These are phyloP conservation scores for Chrysina gloriosa DNA, from an alignment of 2,888 invertebrate genomes.

Conservation along the genomic window DNA sequence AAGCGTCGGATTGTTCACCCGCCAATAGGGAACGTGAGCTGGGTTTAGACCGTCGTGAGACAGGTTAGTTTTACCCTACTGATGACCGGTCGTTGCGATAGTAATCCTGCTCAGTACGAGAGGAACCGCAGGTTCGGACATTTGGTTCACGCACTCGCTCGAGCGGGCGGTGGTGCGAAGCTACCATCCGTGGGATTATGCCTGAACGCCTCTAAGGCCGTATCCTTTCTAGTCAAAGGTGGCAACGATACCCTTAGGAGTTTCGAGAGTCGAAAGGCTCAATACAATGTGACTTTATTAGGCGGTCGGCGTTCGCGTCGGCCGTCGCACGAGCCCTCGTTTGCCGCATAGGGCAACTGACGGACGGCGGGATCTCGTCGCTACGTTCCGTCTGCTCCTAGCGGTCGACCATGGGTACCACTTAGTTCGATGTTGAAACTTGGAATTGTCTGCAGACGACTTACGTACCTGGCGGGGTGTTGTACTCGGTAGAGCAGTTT, in stretches of 20 bases:
- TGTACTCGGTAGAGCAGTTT: slow-evolving; percentile 71
- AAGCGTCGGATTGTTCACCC: slow-evolving; percentile 74
- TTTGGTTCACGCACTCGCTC: slow-evolving; percentile 71
- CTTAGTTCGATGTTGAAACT: slow-evolving; percentile 67
- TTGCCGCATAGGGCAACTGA: too few species aligned
- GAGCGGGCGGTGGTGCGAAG: slow-evolving; percentile 75
- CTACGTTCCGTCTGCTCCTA: slow-evolving; percentile 48
- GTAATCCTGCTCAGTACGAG: slow-evolving; percentile 66
- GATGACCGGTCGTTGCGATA: slow-evolving; percentile 63
- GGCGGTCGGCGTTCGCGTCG: slow-evolving; percentile 57
- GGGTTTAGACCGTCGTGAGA: slow-evolving; percentile 56
- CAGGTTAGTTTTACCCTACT: slow-evolving; percentile 70
- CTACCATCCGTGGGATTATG: too few species aligned
- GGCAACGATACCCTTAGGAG: slow-evolving; percentile 60
- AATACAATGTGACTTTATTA: slow-evolving; percentile 63
- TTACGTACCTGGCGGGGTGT: too few species aligned
- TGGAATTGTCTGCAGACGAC: slow-evolving; percentile 74
- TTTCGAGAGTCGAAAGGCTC: slow-evolving; percentile 55
- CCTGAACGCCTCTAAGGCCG: too few species aligned
- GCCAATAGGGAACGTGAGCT: slow-evolving; percentile 53
- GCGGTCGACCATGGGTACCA: slow-evolving; percentile 53
- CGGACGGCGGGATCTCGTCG: slow-evolving; percentile 52
- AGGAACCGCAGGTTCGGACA: slow-evolving; percentile 69
- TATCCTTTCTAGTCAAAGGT: slow-evolving; percentile 70
- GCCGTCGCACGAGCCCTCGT: slow-evolving; percentile 59